Conservation (phyloP, 2,888 invertebrate genomes). For the Trichopria drosophilae region DNA sequence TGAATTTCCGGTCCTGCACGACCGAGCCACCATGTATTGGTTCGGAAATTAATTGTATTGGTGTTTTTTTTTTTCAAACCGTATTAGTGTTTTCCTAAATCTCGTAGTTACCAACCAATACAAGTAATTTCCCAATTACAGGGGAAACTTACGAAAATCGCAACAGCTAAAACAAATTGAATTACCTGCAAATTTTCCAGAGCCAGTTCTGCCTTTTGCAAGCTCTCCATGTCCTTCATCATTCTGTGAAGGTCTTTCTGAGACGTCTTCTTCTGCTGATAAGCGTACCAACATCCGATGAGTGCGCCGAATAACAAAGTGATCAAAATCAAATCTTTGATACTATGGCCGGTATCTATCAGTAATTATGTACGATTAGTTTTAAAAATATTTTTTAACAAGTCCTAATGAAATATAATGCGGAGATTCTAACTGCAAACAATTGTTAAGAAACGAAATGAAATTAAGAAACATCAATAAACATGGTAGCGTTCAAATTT, state of each 20-base stretch:
- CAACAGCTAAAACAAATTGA: too few species aligned
- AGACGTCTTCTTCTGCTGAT: constrained; percentile 86
- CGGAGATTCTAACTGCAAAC: constrained; percentile 6
- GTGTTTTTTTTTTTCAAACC: too few species aligned
- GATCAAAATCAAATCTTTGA: constrained; percentile 89
- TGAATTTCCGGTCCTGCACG: too few species aligned
- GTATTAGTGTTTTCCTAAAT: too few species aligned
- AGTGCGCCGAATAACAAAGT: constrained; percentile 81
- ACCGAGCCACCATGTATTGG: too few species aligned
- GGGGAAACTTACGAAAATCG: too few species aligned
- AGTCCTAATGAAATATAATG: too few species aligned
- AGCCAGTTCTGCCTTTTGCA: constrained; percentile 86
- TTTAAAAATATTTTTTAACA: constrained; percentile 27
- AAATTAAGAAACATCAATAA: neutral
- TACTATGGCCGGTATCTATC: constrained; percentile 73
- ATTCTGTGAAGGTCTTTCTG: constrained; percentile 85
- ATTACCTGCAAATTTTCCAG: constrained; percentile 78
- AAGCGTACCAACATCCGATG: constrained; percentile 89
- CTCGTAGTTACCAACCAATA: too few species aligned
- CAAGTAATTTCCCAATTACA: too few species aligned
- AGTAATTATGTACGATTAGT: constrained; percentile 34
- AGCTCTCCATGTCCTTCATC: constrained; percentile 91
- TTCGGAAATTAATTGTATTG: too few species aligned
- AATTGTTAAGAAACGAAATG: neutral
- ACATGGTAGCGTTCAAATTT: too few species aligned